Base-by-base conservation (phyloP, 2,888 invertebrate genomes). In the Anarsia innoxiella region DNA sequence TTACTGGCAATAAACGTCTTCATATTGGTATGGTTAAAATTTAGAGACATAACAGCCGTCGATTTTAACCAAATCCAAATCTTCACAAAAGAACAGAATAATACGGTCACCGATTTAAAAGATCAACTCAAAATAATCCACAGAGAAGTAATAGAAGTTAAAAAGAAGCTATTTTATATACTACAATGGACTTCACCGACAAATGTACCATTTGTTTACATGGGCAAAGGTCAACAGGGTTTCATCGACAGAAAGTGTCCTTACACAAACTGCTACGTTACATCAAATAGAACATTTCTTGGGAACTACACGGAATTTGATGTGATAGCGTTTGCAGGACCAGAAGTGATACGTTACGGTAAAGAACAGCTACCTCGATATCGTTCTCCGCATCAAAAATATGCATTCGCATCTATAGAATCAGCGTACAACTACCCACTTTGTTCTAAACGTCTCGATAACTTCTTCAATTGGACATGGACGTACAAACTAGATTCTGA, bases 401-500 rank as follows among this genome's bases (percentile, higher is more conserved):
- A 19, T 19, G 8, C 8, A 19, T 19, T 19, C 8, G 4, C 4
- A 19, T 3, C 4, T 19, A 19, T 19, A 19, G 19, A 19, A 19
- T 19, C 19, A 3, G 3, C 19, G 8, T 3, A 5, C 3, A 19
- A 19, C 3, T 3, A 19, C 42, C 70, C 73, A 1, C 27, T 66
- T 0, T 77, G 78, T 41, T 41, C 53, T 0, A 34, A 56, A 1
- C 40, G 42, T 12, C 62, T 61, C 6, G 54, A 80, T 15, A 52
- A 53, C 10, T 77, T 52, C 35, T 80, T 80, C 39, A 80, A 80
- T 26, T 79, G 77, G 79, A 79, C 79, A 1, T 79, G 75, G 76
- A 77, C 79, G 0, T 80, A 67, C 27, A 65, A 48, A 49, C 40
- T 75, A 6, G 62, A 67, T 30, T 76, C 78, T 0, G 76, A 78